Conservation (phyloP, 1,140 invertebrate species). For the Mizuhopecten yessoensis region DNA sequence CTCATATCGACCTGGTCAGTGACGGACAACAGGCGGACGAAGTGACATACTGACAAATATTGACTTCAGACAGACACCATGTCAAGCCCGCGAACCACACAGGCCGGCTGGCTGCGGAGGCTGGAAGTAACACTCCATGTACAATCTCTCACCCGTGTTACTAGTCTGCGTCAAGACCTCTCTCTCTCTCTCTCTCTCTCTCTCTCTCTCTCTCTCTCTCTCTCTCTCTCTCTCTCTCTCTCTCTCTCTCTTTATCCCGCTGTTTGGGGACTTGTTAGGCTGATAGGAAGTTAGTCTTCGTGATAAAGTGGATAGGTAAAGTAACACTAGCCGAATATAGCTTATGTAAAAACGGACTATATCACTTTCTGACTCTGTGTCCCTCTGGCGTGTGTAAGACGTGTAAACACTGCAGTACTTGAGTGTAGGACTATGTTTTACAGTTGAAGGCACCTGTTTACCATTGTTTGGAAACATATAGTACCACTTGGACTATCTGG, state of each 20-base stretch:
- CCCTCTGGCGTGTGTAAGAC: not conserved
- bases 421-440: not conserved
- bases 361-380: not conserved
- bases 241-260: not conserved
- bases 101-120: not conserved
- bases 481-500: not conserved
- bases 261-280: conserved; percentile 10
- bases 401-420: not conserved
- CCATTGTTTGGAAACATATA: not conserved
- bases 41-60: not conserved
- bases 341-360: not conserved
- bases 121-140: not conserved
- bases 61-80: not conserved
- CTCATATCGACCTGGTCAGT: not conserved
- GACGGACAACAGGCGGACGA: not conserved
- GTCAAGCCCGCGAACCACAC: not conserved
- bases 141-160: not conserved
- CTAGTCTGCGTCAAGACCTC: not conserved
- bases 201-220: too few relatives aligned
- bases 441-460: too few relatives aligned
- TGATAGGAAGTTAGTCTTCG: not conserved
- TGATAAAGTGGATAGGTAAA: not conserved
- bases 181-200: too few relatives aligned
- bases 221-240: too few relatives aligned
- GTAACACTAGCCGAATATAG: not conserved